Base-by-base conservation (phyloP, 2,888 invertebrate genomes). In the Euplagia quadripunctaria region DNA sequence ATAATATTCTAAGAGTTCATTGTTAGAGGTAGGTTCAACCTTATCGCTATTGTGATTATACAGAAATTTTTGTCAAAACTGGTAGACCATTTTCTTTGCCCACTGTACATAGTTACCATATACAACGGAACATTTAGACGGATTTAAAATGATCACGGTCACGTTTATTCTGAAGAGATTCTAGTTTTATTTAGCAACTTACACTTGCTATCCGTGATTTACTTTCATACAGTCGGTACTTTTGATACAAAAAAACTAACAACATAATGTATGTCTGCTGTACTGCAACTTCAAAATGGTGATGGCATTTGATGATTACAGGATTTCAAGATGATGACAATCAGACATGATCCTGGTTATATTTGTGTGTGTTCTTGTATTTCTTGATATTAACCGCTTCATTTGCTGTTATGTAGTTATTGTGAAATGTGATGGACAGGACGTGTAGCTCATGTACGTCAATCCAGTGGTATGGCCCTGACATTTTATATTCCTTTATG, bases 401-500 rank as follows among this genome's bases (percentile, higher is more conserved):
- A 41, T 12, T 16, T 20, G 58, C 58, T 20, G 20, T 58, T 58
- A 58, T 31, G 58, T 11, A 11, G 31, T 61, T 17, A 61, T 58
- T 58, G 12, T 61, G 61, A 61, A 12, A 0, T 61, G 6, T 61
- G 31, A 61, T 61, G 12, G 61, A 61, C 20, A 31, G 31, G 6
- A 61, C 61, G 61, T 61, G 61, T 61, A 31, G 14, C 6, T 65
- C 20, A 65, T 16, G 12, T 31, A 16, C 16, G 12, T 49, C 49
- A 49, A 49, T 31, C 7, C 31, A 31, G 31, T 61, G 14, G 11
- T 20, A 31, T 61, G 61, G 31, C 14, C 14, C 61, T 31, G 31
- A 61, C 61, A 61, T 61, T 61, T 61, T 61, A 31, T 61, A 31
- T 61, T 61, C 20, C 14, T 61, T 61, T 31, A 61, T 61, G 31